Conservation (phyloP, 2,888 invertebrate genomes). For the Byasa hedistus region DNA sequence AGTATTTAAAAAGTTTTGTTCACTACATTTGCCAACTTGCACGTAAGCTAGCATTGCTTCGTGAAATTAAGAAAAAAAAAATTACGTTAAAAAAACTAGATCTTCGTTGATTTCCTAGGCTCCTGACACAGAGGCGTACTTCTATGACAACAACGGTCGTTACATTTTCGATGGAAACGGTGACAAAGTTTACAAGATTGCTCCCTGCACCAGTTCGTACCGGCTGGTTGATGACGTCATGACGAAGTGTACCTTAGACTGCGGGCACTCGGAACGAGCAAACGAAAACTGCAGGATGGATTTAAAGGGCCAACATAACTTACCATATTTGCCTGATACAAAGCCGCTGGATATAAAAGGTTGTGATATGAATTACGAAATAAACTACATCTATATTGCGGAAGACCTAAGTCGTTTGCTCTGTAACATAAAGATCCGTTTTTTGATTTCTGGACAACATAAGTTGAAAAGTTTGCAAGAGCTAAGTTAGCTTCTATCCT, state of each 20-base stretch:
- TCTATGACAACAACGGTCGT: conserved; percentile 55
- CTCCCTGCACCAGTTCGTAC: conserved; percentile 55
- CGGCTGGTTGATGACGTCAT: conserved; percentile 43
- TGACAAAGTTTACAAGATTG: conserved; percentile 54
- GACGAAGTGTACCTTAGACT: conserved; percentile 47
- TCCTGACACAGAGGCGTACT: conserved; percentile 43
- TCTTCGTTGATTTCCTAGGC: conserved; percentile 36
- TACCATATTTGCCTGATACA: conserved; percentile 44
- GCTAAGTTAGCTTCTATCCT: no score
- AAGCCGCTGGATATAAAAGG: conserved; percentile 47
- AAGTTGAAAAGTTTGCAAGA: no score
- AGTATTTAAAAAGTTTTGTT: no score
- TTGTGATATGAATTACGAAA: conserved; percentile 21
- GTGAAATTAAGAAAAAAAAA: no score
- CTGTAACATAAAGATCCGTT: no score
- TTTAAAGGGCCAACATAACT: conserved; percentile 41
- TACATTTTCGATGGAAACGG: conserved; percentile 44
- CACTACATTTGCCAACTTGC: no score
- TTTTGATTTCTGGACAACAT: no score
- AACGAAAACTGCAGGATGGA: conserved; percentile 44
- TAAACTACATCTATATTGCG: no score
- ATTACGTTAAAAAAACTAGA: no score
- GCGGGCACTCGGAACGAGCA: conserved; percentile 48
- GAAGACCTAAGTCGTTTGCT: no score
- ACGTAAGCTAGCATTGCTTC: no score